Percentiles rank a stretch among this genome's conserved stretches.
phyloP scores from a whole-genome alignment of 2,888 invertebrate genomes.

The Erebia aethiops region DNA sequence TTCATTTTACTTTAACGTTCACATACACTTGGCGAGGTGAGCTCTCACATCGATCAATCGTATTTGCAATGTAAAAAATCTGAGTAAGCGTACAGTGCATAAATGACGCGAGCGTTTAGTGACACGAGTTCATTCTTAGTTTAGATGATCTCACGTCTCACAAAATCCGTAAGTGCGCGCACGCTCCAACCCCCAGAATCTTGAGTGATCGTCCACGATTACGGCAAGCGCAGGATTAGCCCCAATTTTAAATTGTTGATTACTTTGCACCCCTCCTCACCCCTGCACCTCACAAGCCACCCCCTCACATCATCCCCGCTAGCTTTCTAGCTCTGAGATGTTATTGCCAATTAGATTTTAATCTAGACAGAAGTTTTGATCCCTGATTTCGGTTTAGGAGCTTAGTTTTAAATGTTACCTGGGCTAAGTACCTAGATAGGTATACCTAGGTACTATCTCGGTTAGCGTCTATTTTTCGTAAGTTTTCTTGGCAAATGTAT shows the following conservation, averaged over 20 bases:
- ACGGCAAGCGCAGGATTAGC: slow-evolving; percentile 69
- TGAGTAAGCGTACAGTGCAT: no score
- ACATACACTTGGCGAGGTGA: no score
- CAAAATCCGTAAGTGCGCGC: slow-evolving; percentile 22
- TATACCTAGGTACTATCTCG: neutral
- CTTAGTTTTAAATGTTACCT: neutral
- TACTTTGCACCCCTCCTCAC: slow-evolving; percentile 50
- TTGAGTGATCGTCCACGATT: slow-evolving; percentile 71
- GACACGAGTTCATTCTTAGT: no score
- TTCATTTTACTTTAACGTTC: no score
- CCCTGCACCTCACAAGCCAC: neutral
- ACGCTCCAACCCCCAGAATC: slow-evolving; percentile 23
- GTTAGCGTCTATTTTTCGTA: neutral
- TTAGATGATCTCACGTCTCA: neutral
- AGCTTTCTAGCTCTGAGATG: slow-evolving; percentile 17
- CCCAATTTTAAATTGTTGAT: slow-evolving; percentile 82
- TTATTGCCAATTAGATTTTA: slow-evolving; percentile 19
- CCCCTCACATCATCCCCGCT: neutral
- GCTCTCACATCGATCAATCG: no score
- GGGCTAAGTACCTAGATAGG: neutral
- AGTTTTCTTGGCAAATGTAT: no score
- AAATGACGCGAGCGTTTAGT: no score
- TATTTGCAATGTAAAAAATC: no score
- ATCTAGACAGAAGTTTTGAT: slow-evolving; percentile 9
- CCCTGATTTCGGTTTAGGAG: slow-evolving; percentile 9